Base-by-base conservation (phyloP, 1,140 invertebrate species). In the Stenopsyche tienmushanensis region DNA sequence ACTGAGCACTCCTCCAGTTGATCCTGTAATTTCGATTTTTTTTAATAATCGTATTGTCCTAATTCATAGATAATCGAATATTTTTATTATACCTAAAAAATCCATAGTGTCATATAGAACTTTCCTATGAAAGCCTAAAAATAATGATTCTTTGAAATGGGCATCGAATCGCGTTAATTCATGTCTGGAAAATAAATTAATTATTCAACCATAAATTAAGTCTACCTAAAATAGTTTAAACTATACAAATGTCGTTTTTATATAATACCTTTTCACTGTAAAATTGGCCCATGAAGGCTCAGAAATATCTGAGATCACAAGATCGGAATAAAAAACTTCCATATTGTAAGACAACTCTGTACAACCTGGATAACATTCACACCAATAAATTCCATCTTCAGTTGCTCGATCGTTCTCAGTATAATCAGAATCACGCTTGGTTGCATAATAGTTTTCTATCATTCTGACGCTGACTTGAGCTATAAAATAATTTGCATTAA, bases 331-430 rank as follows among this genome's bases (percentile, higher is more conserved):
- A 0, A 86, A 87, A 1, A 83, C 85, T 73, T 87, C 86, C 0
- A 84, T 82, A 62, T 86, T 83, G 71, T 88, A 89, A 7, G 80
- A 77, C 0, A 88, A 77, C 1, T 85, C 85, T 1, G 84, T 86
- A 67, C 88, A 89, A 0, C 85, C 80, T 1, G 86, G 86, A 58
- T 88, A 73, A 71, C 88, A 89, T 66, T 84, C 80, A 70, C 87
- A 88, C 13, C 45, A 53, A 1, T 15, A 2, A 1, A 23, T 44
- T 3, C 9, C 58, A 34, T 34, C 8, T 45, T 60, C 13, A n/a
- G 13, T 7, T 47, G 15, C 10, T 26, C 29, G 39, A 15, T 9
- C 13, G 5, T 34, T 13, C 13, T 34, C 29, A 13, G 5, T 34
- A 13, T 7, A 34, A 7, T 34, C 5, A 13, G 5, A 5, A 7